Conservation (phyloP, 2,113 vertebrate species). For the Burhinus oedicnemus region DNA sequence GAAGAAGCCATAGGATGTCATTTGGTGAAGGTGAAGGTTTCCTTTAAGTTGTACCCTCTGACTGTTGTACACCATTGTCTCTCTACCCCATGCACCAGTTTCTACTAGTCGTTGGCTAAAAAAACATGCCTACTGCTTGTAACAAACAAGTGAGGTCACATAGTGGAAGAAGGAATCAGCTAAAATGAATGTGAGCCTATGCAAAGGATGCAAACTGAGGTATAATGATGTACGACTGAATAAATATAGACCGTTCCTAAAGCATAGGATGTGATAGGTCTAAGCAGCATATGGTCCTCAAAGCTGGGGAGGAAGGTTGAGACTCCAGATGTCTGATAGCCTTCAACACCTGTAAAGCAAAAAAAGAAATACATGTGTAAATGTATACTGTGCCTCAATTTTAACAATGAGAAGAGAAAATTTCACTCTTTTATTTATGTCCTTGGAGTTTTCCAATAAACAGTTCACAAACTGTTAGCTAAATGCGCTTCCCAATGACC, state of each 20-base stretch:
- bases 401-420: background rate
- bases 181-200: background rate
- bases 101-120: background rate
- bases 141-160: background rate
- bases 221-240: background rate
- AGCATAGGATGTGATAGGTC: background rate
- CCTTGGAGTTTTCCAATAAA: background rate
- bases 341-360: background rate
- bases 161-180: background rate
- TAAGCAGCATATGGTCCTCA: background rate
- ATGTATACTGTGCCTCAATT: background rate
- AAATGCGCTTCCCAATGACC: background rate
- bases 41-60: background rate
- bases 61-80: background rate
- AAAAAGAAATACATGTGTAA: background rate
- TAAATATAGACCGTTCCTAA: background rate
- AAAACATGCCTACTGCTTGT: accelerated
- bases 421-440: background rate
- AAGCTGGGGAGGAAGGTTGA: background rate
- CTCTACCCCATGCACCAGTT: background rate
- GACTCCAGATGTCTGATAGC: background rate
- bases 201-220: background rate
- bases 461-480: background rate
- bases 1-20: background rate
- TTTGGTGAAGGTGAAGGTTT: background rate